Conservation (phyloP, 2,888 invertebrate genomes). For the Eulithis testata region DNA sequence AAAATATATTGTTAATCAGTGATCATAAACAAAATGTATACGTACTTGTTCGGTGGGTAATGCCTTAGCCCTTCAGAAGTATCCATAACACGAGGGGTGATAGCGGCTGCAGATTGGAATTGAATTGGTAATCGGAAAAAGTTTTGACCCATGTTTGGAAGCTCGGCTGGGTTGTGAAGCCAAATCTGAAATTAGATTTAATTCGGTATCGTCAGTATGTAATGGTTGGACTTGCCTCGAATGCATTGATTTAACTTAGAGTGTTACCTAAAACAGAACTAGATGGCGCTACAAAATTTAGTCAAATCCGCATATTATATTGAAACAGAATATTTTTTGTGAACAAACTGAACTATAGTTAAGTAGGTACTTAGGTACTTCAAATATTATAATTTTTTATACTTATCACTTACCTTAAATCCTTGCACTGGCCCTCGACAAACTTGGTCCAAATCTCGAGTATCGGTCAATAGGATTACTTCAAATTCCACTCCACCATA, state of each 20-base stretch:
- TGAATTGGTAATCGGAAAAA: slow-evolving; percentile 86
- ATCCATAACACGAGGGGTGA: slow-evolving; percentile 87
- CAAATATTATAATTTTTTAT: background rate
- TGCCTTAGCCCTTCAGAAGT: slow-evolving; percentile 84
- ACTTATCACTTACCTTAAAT: slow-evolving; percentile 85
- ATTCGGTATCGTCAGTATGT: too few species aligned
- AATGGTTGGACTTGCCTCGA: too few species aligned
- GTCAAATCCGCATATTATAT: too few species aligned
- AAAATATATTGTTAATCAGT: too few species aligned
- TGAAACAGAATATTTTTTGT: too few species aligned
- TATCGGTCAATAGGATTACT: slow-evolving; percentile 70
- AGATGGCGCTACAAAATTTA: too few species aligned
- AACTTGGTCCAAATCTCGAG: slow-evolving; percentile 84
- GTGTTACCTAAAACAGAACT: too few species aligned
- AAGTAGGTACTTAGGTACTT: background rate
- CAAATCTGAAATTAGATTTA: slow-evolving; percentile 63
- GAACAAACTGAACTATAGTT: too few species aligned
- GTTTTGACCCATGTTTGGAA: slow-evolving; percentile 85
- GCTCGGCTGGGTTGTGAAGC: slow-evolving; percentile 85
- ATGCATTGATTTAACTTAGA: too few species aligned
- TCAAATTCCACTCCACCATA: slow-evolving; percentile 73
- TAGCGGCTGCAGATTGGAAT: slow-evolving; percentile 85
- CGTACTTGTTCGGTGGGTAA: slow-evolving; percentile 79
- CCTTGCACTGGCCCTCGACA: slow-evolving; percentile 87
- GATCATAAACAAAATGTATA: background rate